Base-by-base conservation (phyloP, 2,888 invertebrate species). In the Orchestes rusci region DNA sequence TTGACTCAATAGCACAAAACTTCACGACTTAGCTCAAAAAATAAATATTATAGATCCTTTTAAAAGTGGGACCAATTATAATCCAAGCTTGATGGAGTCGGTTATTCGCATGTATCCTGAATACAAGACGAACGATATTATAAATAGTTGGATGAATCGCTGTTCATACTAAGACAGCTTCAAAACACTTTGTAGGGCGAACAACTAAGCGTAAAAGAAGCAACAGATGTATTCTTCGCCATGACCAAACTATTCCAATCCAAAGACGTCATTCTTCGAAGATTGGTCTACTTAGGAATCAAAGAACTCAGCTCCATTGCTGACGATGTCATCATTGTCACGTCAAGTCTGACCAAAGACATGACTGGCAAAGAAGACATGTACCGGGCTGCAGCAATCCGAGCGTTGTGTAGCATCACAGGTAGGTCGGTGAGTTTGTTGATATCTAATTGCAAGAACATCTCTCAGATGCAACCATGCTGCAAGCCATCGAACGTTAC, bases 291-390 rank as follows among this genome's bases (percentile, higher is more conserved):
- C 64, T 72, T 99, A 43, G 95, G 94, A 27, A 91, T 92, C 39
- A 92, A 99, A 65, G 97, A 99, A 63, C 71, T 99, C 57, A 91
- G 95, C 59, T 80, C 81, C 1, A 75, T 94, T 42, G 95, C 99
- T 1, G 95, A 99, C 64, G 97, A 99, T 79, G 97, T 99, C 3
- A 99, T 99, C 55, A 99, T 99, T 59, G 99, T 99, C 0, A 99
- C 99, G 2, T 91, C 87, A 44, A 93, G 93, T 52, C 71, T 97
- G 53, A 97, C 96, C 1, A 96, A 96, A 70, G 97, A 97, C 63
- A 97, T 97, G 96, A 97, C 95, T 7, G 94, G 92, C 1, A 84
- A 90, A 65, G 94, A 95, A 65, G 93, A 94, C 69, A 70, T 89
- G 51, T 94, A 92, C 67, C 72, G 93, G 48, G 93, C 96, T 1